A percentile compares a stretch with the other conserved stretches of the same genome.
Evolutionary conservation across 2,113 vertebrate species (phyloP).

Genomic region (Castor canadensis): DNA sequence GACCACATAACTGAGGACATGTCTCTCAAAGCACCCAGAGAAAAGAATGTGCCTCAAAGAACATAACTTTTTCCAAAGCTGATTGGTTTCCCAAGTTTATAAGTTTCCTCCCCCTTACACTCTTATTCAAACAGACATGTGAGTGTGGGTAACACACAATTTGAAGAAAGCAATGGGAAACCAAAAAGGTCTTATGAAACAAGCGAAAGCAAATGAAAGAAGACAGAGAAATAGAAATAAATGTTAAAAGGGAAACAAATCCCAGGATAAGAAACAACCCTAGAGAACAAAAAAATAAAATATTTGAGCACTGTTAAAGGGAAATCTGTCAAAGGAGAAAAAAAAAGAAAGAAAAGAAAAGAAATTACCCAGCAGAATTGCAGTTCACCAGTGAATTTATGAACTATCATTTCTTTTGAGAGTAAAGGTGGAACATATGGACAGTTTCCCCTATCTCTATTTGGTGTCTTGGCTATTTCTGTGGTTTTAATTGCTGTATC

Average conservation of each 20-base stretch:
- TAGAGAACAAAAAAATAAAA: not conserved
- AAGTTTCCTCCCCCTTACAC: not conserved
- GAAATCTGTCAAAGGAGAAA: not conserved
- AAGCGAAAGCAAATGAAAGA: not conserved
- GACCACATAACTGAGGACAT: not conserved
- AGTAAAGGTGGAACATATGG: not conserved
- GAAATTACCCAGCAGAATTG: not conserved
- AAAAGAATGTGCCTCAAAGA: conserved; percentile 29
- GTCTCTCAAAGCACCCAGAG: not conserved
- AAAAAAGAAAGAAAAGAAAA: not conserved
- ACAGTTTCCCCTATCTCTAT: not conserved
- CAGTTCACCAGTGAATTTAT: not conserved
- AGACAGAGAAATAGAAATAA: not conserved
- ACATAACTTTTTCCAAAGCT: not conserved
- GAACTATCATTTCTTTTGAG: not conserved
- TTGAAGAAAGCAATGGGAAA: not conserved
- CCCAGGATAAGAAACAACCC: not conserved
- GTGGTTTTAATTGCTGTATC: not conserved
- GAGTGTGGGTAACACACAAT: not conserved
- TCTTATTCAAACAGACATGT: not conserved
- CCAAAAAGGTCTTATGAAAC: not conserved
- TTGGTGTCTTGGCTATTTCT: not conserved
- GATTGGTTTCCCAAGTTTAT: not conserved
- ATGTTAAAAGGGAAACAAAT: not conserved
- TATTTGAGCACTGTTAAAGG: not conserved